Percentiles rank a stretch among this genome's conserved stretches.
Evolutionary conservation across 2,113 vertebrate genomes (phyloP).

Genomic region (Gallinago undulata): DNA sequence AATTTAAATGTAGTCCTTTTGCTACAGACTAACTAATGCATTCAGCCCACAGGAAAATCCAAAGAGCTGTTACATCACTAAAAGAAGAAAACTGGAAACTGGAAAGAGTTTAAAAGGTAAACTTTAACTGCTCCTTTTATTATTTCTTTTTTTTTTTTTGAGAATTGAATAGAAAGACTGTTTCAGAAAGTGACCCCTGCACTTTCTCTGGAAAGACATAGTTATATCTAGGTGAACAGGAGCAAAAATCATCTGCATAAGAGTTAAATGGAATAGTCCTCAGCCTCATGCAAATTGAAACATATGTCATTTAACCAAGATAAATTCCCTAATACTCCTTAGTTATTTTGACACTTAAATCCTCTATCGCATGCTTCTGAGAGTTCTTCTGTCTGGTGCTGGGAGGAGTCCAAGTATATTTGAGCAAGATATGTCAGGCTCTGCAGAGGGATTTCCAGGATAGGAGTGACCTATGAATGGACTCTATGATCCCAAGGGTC

Average conservation of each 20-base stretch:
- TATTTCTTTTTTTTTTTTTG: background rate
- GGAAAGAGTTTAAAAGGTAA: background rate
- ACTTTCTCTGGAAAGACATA: background rate
- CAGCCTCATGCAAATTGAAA: constrained; percentile 43
- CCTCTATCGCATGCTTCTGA: background rate
- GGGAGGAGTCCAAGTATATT: background rate
- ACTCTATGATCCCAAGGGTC: too few species aligned
- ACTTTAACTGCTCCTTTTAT: background rate
- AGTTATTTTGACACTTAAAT: constrained; percentile 55
- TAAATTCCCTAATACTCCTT: constrained; percentile 58
- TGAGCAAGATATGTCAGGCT: background rate
- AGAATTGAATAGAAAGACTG: background rate
- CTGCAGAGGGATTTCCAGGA: background rate
- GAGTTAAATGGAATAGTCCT: constrained; percentile 22
- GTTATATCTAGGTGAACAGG: background rate
- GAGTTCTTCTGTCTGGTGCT: background rate
- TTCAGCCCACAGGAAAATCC: constrained; percentile 25
- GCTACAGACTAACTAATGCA: background rate
- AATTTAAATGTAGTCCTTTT: constrained; percentile 37
- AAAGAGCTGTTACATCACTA: background rate
- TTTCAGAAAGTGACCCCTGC: background rate
- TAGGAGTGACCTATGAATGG: background rate
- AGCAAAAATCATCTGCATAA: constrained; percentile 12
- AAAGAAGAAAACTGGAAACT: background rate
- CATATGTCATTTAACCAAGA: constrained; percentile 49